These are phyloP conservation scores for Oplegnathus fasciatus DNA, from an alignment of 2,113 vertebrate genomes.

Conservation along the genomic window DNA sequence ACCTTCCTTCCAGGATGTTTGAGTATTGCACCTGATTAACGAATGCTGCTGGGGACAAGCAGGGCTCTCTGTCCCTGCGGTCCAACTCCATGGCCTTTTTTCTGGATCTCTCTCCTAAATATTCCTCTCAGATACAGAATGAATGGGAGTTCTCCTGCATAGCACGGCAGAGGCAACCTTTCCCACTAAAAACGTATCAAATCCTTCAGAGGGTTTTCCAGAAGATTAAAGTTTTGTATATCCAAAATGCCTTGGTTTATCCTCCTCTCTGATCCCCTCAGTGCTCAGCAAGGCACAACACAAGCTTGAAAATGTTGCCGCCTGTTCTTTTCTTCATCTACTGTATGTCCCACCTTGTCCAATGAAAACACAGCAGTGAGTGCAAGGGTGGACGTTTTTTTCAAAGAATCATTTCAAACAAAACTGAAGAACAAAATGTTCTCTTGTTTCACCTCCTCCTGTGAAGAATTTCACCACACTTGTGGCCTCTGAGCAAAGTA, in stretches of 20 bases:
- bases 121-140: slow-evolving; percentile 65
- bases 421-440: slow-evolving; percentile 67
- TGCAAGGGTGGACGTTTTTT: slow-evolving; percentile 28
- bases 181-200: slow-evolving; percentile 30
- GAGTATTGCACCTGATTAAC: slow-evolving; percentile 92
- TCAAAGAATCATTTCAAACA: slow-evolving; percentile 65
- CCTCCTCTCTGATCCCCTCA: slow-evolving; percentile 35
- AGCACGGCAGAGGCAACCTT: slow-evolving; percentile 52
- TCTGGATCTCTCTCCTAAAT: slow-evolving; percentile 38
- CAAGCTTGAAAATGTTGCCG: slow-evolving; percentile 53
- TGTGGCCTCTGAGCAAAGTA: slow-evolving; percentile 45
- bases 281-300: slow-evolving; percentile 36
- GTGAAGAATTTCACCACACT: slow-evolving; percentile 56
- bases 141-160: slow-evolving; percentile 63
- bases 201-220: slow-evolving; percentile 33
- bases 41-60: slow-evolving; percentile 91
- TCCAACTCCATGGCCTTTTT: slow-evolving; percentile 80
- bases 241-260: slow-evolving; percentile 55
- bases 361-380: slow-evolving; percentile 53
- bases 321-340: slow-evolving; percentile 56
- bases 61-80: slow-evolving; percentile 78
- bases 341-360: slow-evolving; percentile 58
- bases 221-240: slow-evolving; percentile 28
- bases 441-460: slow-evolving; percentile 60
- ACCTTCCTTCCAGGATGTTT: slow-evolving; percentile 92